A percentile compares a stretch with the other conserved stretches of the same genome.
These are phyloP conservation scores for Harpalus rufipes DNA, from an alignment of 2,888 invertebrate species.

Conservation along the genomic window DNA sequence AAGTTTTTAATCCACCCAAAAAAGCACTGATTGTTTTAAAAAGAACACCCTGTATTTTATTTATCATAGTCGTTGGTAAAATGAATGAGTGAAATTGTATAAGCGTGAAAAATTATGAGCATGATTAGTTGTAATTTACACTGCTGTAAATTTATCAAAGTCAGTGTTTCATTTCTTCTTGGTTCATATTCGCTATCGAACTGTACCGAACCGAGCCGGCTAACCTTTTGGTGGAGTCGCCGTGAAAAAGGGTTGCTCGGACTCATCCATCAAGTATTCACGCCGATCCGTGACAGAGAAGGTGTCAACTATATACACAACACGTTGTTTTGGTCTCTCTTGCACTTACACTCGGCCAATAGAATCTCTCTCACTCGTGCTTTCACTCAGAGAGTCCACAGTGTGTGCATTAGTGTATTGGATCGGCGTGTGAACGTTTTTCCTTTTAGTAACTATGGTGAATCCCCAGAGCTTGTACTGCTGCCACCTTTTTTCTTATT, in stretches of 20 bases:
- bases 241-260: slow-evolving; percentile 60
- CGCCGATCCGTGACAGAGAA: slow-evolving; percentile 54
- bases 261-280: slow-evolving; percentile 65
- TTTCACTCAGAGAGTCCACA: slow-evolving; percentile 44
- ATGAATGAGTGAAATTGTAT: background rate
- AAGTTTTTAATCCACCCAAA: no score
- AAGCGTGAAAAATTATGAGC: background rate
- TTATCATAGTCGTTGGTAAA: no score
- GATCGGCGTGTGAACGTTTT: slow-evolving; percentile 63
- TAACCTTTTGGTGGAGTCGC: slow-evolving; percentile 61
- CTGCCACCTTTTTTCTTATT: slow-evolving; percentile 58
- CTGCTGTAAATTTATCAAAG: slow-evolving; percentile 29
- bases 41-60: no score
- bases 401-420: slow-evolving; percentile 63
- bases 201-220: background rate
- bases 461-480: slow-evolving; percentile 57
- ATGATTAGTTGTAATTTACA: slow-evolving; percentile 1
- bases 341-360: background rate
- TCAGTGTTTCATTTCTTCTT: slow-evolving; percentile 13
- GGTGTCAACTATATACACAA: slow-evolving; percentile 64
- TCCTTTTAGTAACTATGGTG: slow-evolving; percentile 66
- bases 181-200: slow-evolving; percentile 17
- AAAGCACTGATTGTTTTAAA: no score
- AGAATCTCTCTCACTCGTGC: background rate
- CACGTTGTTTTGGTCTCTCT: slow-evolving; percentile 2